These are phyloP conservation scores for Numida meleagris DNA, from an alignment of 2,113 vertebrate genomes.

Conservation along the genomic window DNA sequence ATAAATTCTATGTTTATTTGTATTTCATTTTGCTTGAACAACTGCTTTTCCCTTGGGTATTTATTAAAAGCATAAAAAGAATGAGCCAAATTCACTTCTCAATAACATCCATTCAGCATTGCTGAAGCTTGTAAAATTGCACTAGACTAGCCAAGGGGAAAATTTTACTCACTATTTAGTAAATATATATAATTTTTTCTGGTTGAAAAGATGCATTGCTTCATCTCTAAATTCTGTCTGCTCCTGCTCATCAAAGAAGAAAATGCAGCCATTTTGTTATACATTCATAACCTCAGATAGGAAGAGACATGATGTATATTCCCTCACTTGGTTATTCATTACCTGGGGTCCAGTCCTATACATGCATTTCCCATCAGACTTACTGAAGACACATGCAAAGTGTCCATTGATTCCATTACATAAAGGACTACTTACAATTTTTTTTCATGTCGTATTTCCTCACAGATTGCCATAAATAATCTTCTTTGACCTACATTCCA, in stretches of 20 bases:
- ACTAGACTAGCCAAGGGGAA: conserved; percentile 55
- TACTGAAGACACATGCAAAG: neutral
- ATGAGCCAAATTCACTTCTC: conserved; percentile 59
- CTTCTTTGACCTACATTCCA: neutral
- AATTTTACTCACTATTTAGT: conserved; percentile 51
- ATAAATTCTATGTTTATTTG: conserved; percentile 63
- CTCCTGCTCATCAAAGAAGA: conserved; percentile 29
- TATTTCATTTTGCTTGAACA: conserved; percentile 61
- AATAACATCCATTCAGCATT: conserved; percentile 61
- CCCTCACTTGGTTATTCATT: neutral
- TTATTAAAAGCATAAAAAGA: conserved; percentile 71
- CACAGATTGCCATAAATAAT: neutral
- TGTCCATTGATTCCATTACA: neutral
- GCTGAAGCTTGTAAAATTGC: conserved; percentile 56
- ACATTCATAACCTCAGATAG: neutral
- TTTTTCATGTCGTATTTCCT: neutral
- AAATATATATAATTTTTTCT: conserved; percentile 27
- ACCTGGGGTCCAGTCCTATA: neutral
- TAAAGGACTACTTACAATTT: neutral
- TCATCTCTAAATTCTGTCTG: conserved; percentile 31
- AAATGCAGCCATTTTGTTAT: neutral
- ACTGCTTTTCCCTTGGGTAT: conserved; percentile 59
- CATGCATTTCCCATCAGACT: neutral
- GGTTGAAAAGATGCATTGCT: neutral
- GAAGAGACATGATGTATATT: neutral